Evolutionary conservation across 2,797 vertebrate genomes (phyloP), one percentile per base, ranked within the genome.

Genomic region (Xerus rutilus): DNA sequence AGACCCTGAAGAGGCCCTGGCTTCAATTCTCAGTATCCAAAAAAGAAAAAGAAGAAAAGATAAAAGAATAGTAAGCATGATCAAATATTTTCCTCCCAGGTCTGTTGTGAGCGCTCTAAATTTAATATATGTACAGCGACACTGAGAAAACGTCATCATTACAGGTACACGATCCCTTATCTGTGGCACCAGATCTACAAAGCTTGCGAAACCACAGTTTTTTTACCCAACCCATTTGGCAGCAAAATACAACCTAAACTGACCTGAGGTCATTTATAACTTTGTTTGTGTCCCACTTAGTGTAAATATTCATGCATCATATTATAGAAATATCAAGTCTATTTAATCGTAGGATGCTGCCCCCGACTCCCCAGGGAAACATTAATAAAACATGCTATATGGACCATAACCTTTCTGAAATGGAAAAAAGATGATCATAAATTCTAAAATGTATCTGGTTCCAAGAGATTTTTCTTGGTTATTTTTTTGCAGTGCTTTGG

Each of bases 181-280:
- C 43, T 25, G n/a, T 3, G 0, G 77, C 10, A 14, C 65, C 54
- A 49, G 76, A 64, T 62, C 39, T 7, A 1, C 32, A 84, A 74
- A 83, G 91, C 32, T 74, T 76, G 72, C 52, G 54, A 70, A 87
- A 89, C 45, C 77, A 49, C 15, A 67, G 59, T 12, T 39, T 67
- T 83, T 69, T 47, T 77, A 65, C 72, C 62, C 62, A 76, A 94
- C 74, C 70, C 39, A 76, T 78, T 67, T 86, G n/a, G 65, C 84
- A 89, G 52, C 88, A 92, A 93, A 96, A 79, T 20, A 23, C 8
- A 62, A 86, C 85, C 88, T 79, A 52, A 87, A 79, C 13, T 81
- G n/a, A 92, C 74, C 86, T 64, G 25, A 82, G 69, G 69, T 54
- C 65, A 87, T 47, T 74, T 91, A 79, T 57, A 89, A 89, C 49